A percentile compares a stretch with the other conserved stretches of the same genome.
phyloP scores from a whole-genome alignment of 1,140 invertebrate genomes.

The Drosophila obscura region DNA sequence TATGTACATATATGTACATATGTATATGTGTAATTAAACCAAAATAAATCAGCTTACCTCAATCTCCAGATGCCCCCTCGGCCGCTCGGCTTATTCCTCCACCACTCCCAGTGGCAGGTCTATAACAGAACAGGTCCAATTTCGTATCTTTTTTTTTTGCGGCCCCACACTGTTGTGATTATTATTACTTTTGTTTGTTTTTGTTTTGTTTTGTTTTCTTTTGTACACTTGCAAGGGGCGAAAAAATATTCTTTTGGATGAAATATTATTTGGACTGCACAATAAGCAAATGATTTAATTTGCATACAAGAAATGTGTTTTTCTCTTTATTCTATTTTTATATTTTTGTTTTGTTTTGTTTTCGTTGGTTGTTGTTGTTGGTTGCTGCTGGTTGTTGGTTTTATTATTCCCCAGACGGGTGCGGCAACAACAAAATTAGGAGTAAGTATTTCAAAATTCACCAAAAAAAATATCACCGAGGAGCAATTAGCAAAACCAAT shows the following conservation, averaged over 20 bases:
- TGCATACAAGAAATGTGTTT: conserved; percentile 23
- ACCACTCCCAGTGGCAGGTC: neutral
- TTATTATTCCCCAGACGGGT: conserved; percentile 40
- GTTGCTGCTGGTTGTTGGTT: conserved; percentile 23
- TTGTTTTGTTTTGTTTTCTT: neutral
- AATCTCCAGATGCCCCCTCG: conserved; percentile 32
- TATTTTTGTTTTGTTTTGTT: conserved; percentile 14
- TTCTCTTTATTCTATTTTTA: conserved; percentile 1
- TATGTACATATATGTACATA: too few species aligned
- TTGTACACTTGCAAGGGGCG: conserved; percentile 15
- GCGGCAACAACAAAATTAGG: conserved; percentile 17
- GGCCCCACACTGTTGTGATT: conserved; percentile 2
- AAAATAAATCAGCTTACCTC: conserved; percentile 75
- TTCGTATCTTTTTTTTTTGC: conserved; percentile 15
- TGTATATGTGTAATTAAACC: conserved; percentile 34
- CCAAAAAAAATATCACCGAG: conserved; percentile 18
- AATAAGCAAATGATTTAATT: conserved; percentile 43
- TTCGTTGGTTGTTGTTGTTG: conserved; percentile 9
- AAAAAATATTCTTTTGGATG: conserved; percentile 32
- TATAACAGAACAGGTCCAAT: conserved; percentile 42
- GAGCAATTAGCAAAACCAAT: conserved; percentile 23
- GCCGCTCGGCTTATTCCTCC: neutral
- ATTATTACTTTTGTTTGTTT: neutral
- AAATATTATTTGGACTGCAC: conserved; percentile 18
- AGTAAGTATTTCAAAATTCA: conserved; percentile 2